Percentiles rank a stretch among this genome's conserved stretches.
phyloP scores from a whole-genome alignment of 2,113 vertebrate genomes.

The Sinocyclocheilus grahami region DNA sequence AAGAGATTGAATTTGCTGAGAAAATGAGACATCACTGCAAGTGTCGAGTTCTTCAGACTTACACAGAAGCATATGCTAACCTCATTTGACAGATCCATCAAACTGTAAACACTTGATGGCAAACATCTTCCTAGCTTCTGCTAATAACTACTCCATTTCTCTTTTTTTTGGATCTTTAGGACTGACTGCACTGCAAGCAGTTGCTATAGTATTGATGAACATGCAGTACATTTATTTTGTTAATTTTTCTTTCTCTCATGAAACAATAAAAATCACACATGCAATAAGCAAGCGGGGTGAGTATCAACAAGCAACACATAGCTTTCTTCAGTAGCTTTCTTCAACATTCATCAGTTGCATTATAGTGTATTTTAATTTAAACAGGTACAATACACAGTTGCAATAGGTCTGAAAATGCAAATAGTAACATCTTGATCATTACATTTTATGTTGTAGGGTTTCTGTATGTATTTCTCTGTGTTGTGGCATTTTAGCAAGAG shows the following conservation, averaged over 20 bases:
- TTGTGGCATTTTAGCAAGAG: background rate
- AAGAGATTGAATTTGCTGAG: background rate
- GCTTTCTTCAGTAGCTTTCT: too few relatives aligned
- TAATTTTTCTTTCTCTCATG: too few relatives aligned
- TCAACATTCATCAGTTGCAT: too few relatives aligned
- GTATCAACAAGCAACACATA: too few relatives aligned
- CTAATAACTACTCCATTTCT: background rate
- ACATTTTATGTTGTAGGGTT: background rate
- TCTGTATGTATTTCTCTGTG: too few relatives aligned
- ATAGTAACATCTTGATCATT: background rate
- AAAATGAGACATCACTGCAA: background rate
- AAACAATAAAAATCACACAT: too few relatives aligned
- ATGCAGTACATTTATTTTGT: too few relatives aligned
- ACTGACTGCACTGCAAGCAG: conserved; percentile 5
- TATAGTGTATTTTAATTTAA: background rate
- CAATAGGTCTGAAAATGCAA: background rate
- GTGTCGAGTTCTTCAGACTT: background rate
- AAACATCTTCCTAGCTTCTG: background rate
- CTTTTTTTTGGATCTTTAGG: background rate
- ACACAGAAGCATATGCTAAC: background rate
- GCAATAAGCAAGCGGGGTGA: too few relatives aligned
- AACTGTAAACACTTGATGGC: background rate
- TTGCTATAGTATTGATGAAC: conserved; percentile 6
- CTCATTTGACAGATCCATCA: background rate
- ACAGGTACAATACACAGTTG: background rate